These are phyloP conservation scores for Trematocara marginatum DNA, from an alignment of 2,113 vertebrate species.

Conservation along the genomic window DNA sequence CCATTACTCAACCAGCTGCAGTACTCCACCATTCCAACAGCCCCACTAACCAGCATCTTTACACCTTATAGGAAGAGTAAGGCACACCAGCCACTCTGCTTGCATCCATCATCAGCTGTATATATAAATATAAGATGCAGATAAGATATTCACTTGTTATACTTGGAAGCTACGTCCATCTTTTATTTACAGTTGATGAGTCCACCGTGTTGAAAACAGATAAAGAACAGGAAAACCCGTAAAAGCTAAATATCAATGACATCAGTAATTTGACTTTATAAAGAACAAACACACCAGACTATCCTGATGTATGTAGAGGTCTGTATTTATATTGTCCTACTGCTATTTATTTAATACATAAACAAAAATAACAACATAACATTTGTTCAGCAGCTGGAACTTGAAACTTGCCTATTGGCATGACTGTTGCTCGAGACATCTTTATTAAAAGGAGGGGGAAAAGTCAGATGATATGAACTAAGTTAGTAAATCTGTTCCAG, in stretches of 20 bases:
- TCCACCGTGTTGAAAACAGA: neutral
- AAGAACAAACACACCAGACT: neutral
- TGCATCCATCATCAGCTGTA: neutral
- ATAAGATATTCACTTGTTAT: neutral
- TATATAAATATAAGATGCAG: neutral
- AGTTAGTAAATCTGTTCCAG: neutral
- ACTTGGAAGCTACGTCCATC: neutral
- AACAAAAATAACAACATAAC: neutral
- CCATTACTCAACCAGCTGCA: neutral
- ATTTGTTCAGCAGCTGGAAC: neutral
- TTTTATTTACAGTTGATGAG: neutral
- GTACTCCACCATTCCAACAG: neutral
- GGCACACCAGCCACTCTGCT: neutral
- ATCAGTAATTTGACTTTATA: neutral
- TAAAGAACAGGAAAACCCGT: neutral
- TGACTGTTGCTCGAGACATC: slow-evolving; percentile 79
- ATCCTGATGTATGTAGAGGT: neutral
- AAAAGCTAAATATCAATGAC: neutral
- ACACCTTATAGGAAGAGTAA: neutral
- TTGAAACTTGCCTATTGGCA: slow-evolving; percentile 80
- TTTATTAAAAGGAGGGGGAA: slow-evolving; percentile 64
- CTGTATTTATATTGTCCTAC: neutral
- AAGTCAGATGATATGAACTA: neutral
- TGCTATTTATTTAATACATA: neutral
- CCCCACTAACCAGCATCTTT: neutral